phyloP scores from a whole-genome alignment of 2,888 invertebrate species.

The Tetranychus truncatus region DNA sequence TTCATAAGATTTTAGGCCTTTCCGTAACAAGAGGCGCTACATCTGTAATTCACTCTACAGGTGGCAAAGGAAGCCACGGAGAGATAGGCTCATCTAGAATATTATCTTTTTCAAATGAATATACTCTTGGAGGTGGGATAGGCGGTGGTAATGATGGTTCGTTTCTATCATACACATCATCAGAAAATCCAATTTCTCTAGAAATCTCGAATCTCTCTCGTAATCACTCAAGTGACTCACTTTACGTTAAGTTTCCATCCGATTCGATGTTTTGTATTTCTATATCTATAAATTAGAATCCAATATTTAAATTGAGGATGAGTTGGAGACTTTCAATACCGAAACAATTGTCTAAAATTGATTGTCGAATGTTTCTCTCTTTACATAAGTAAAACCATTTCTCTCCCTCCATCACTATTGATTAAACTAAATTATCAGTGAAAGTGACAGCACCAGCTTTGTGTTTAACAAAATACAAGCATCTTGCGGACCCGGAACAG shows the following conservation, averaged over 20 bases:
- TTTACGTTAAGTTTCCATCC: constrained; percentile 59
- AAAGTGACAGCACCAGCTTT: constrained; percentile 40
- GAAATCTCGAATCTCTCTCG: no score
- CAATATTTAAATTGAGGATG: constrained; percentile 32
- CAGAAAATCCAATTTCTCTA: background rate
- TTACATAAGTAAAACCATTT: constrained; percentile 68
- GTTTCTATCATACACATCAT: constrained; percentile 7
- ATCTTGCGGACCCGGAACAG: constrained; percentile 80
- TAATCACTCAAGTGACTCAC: constrained; percentile 40
- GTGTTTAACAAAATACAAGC: constrained; percentile 60
- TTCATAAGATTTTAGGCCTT: constrained; percentile 13
- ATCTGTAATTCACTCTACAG: constrained; percentile 10
- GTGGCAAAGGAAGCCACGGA: constrained; percentile 16
- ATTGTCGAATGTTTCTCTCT: constrained; percentile 75
- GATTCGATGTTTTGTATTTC: constrained; percentile 62
- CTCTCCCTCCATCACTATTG: constrained; percentile 56
- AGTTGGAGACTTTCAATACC: constrained; percentile 44
- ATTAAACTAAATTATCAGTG: constrained; percentile 59
- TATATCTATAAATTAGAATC: constrained; percentile 34
- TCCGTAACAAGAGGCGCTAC: constrained; percentile 16
- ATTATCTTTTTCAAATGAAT: constrained; percentile 15
- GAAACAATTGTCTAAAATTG: constrained; percentile 70
- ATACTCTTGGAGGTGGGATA: constrained; percentile 23
- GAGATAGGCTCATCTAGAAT: constrained; percentile 12
- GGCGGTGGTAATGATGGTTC: constrained; percentile 18